Evolutionary conservation across 2,113 vertebrate species (phyloP).

Genomic region (Sceloporus undulatus): DNA sequence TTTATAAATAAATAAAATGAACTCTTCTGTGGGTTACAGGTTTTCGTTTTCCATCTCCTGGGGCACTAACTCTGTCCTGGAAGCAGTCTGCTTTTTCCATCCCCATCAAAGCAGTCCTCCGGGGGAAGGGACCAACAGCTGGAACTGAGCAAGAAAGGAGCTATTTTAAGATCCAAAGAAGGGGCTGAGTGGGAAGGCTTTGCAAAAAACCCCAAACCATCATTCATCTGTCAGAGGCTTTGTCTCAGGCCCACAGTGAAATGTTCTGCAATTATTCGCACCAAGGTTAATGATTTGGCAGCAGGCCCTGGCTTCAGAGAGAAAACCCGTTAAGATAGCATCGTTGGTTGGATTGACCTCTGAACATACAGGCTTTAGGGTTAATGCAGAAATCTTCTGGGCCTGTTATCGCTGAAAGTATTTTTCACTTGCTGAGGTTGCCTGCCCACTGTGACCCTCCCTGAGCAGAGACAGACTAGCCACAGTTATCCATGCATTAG

Average conservation of each 20-base stretch:
- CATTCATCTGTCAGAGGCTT: conserved; percentile 12
- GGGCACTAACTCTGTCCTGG: conserved; percentile 41
- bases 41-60: neutral
- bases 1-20: conserved; percentile 31
- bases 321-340: neutral
- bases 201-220: neutral
- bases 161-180: conserved; percentile 32
- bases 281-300: conserved; percentile 23
- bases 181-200: neutral
- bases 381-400: neutral
- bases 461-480: neutral
- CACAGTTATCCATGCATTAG: neutral
- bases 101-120: conserved; percentile 37
- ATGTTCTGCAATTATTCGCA: neutral
- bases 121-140: neutral
- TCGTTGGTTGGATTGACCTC: neutral
- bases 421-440: neutral
- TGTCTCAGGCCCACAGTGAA: neutral
- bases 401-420: neutral
- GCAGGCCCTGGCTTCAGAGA: neutral
- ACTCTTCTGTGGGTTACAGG: conserved; percentile 47
- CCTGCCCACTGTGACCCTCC: neutral
- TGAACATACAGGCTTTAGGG: neutral
- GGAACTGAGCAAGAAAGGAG: neutral
- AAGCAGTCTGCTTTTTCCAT: conserved; percentile 53